Base-by-base conservation (phyloP, 2,797 vertebrate genomes). In the Mastacembelus armatus region DNA sequence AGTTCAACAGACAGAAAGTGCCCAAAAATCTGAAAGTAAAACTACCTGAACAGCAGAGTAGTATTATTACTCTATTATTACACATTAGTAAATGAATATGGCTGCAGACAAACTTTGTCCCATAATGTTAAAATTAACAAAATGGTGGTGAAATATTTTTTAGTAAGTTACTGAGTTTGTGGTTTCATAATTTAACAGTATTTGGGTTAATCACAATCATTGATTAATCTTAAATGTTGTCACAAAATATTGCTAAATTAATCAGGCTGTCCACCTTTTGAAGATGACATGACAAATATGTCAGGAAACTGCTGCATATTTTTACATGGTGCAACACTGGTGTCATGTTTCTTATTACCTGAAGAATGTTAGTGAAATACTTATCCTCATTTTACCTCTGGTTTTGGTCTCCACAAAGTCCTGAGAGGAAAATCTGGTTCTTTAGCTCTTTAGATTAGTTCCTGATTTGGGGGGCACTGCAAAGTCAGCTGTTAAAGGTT, bases 1-100 rank as follows among this genome's bases (percentile, higher is more conserved):
- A 42, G 27, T 2, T 1, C 7, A 69, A 52, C 43, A 0, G 36
- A 15, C 40, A 45, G 54, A 77, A 79, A 49, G 9, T 56, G 43
- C 45, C 65, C 14, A 2, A 54, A 21, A 10, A 5, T 56, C 19
- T 0, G 1, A 16, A 19, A 44, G 58, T 39, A 4, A 55, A 24
- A 51, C 33, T 26, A 71, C n/a, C n/a, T n/a, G n/a, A 49, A 52
- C 15, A 42, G 19, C 3, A 35, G 5, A 27, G 11, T 35, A 0
- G 14, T 36, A 24, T 21, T n/a, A n/a, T n/a, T n/a, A n/a, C n/a
- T n/a, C n/a, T n/a, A n/a, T n/a, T n/a, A n/a, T n/a, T n/a, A n/a
- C n/a, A n/a, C n/a, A n/a, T n/a, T n/a, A 29, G 19, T 5, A 10
- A 27, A 39, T 8, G 0, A 39, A 10, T 10, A 33, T 14, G 45